Percentiles rank a stretch among this genome's conserved stretches.
Conservation (phyloP, 1,140 invertebrate genomes). For the Armadillidium nasatum region DNA sequence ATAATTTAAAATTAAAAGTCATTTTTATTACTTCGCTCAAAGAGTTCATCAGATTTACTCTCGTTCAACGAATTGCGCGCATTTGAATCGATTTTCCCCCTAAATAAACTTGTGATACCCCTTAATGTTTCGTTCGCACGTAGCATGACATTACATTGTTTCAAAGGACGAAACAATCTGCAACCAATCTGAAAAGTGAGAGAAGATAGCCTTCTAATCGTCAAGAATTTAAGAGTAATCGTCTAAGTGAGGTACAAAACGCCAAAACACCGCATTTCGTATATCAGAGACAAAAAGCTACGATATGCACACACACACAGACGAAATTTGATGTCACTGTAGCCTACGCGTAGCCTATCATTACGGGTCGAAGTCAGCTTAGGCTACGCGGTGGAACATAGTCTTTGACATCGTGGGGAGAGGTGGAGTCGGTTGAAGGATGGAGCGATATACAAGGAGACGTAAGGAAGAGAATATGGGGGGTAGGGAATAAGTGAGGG, state of each 20-base stretch:
- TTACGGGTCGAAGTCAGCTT: neutral
- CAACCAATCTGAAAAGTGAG: neutral
- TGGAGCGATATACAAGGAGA: neutral
- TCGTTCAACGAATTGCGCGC: neutral
- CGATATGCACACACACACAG: no score
- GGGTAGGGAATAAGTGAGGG: neutral
- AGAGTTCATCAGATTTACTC: neutral
- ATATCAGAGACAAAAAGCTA: neutral
- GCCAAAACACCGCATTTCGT: neutral
- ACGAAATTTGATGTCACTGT: neutral
- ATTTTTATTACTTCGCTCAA: neutral
- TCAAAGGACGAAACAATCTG: neutral
- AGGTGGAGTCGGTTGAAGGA: conserved; percentile 1
- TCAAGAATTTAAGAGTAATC: neutral
- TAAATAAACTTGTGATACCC: neutral
- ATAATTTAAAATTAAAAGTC: neutral
- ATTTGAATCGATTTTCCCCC: conserved; percentile 1
- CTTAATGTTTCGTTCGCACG: neutral
- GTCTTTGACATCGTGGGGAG: neutral
- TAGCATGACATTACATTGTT: neutral
- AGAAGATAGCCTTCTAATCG: neutral
- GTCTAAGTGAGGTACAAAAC: neutral
- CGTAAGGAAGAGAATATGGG: neutral
- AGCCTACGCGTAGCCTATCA: neutral
- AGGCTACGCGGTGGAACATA: neutral